Conservation (phyloP, 1,140 invertebrate species). For the Apis cerana region DNA sequence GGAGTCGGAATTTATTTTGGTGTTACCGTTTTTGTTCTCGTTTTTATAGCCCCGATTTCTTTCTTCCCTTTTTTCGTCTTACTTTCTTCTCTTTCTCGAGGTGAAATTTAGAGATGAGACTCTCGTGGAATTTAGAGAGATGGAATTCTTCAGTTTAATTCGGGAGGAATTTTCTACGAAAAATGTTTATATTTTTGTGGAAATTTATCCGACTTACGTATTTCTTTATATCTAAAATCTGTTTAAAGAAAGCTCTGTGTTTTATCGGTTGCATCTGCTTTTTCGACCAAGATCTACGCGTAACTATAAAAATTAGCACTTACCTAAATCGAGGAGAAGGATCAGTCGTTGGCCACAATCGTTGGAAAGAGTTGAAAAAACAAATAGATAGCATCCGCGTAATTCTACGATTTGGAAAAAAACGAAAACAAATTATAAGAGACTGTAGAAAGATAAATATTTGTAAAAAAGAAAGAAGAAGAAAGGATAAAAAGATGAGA, state of each 20-base stretch:
- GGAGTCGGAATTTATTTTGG: slow-evolving; percentile 3
- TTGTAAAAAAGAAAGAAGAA: too few relatives aligned
- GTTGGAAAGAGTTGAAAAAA: not conserved
- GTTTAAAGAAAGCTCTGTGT: too few relatives aligned
- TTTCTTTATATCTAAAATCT: too few relatives aligned
- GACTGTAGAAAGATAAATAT: not conserved
- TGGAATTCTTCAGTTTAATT: not conserved
- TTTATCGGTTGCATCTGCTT: too few relatives aligned
- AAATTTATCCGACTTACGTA: too few relatives aligned
- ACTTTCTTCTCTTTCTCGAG: not conserved
- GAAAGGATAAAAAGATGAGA: not conserved
- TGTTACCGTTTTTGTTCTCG: not conserved
- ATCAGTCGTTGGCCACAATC: not conserved
- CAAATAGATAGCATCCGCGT: not conserved
- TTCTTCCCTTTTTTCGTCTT: not conserved
- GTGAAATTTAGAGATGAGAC: not conserved
- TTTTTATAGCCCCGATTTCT: not conserved
- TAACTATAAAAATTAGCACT: not conserved
- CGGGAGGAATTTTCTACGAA: not conserved
- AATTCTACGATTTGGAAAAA: not conserved
- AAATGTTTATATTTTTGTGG: too few relatives aligned
- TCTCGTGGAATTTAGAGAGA: not conserved
- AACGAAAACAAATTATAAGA: not conserved
- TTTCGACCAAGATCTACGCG: not conserved
- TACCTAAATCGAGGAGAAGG: not conserved